Base-by-base conservation (phyloP, 2,888 invertebrate species). In the Heliconius charithonia region DNA sequence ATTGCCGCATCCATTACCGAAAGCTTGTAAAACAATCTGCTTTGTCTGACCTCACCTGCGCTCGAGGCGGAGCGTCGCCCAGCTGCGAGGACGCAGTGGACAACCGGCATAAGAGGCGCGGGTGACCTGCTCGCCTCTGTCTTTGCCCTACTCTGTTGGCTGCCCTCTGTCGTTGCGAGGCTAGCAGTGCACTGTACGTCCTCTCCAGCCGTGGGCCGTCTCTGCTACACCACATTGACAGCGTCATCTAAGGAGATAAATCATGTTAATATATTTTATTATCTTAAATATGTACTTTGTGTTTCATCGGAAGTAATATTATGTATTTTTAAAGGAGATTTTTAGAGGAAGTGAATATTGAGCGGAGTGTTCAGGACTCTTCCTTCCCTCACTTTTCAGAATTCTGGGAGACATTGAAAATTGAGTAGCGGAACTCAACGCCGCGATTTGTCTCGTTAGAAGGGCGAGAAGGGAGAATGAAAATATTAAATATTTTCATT, bases 21-120 rank as follows among this genome's bases (percentile, higher is more conserved):
- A n/a, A 79, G 37, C 74, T 70, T 74, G 29, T 75, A 51, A 77
- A 59, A 41, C 27, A 65, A 78, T 75, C 56, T 65, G 37, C n/a
- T 70, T 76, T 71, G 37, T 87, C 93, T 92, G 88, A 94, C 94
- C 94, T 94, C 93, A 95, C 94, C 94, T 95, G 93, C 89, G 93
- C 92, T 89, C 93, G 86, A 45, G 92, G 90, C 74, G 91, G 92
- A 83, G 91, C 91, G 83, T 93, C 94, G 81, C 88, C 92, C 27
- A 93, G 87, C 79, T 93, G 92, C 9, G 93, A 91, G 73, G 93
- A 91, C 69, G 92, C 93, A 9, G 93, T 93, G n/a, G 92, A 92
- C 1, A 92, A 88, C 0, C 93, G 85, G 75, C 89, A 90, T 75
- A 93, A 86, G 19, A 90, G 87, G 0, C 91, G 90, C 2, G 90